Evolutionary conservation across 2,888 invertebrate genomes (phyloP).

Genomic region (Acronicta leporina): DNA sequence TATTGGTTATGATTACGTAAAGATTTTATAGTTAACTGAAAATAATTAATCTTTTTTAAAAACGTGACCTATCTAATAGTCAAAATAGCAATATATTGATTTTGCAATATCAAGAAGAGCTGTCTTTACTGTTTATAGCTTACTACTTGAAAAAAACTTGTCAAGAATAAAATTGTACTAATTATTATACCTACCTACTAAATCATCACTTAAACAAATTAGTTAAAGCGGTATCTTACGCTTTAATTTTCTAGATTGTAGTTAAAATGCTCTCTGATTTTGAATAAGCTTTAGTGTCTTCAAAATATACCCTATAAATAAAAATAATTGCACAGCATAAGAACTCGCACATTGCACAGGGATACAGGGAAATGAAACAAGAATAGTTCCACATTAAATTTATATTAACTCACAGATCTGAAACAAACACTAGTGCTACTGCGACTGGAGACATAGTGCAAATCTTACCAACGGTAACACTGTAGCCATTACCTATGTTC

Average conservation of each 20-base stretch:
- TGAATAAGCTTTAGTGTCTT: neutral
- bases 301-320: conserved; percentile 1
- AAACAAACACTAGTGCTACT: conserved; percentile 76
- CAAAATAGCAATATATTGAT: neutral
- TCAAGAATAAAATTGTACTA: no score
- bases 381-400: conserved; percentile 85
- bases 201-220: no score
- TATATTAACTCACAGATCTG: conserved; percentile 87
- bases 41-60: no score
- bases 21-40: neutral
- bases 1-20: no score
- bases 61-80: no score
- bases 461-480: conserved; percentile 34
- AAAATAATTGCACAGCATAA: conserved; percentile 40
- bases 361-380: conserved; percentile 80
- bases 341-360: conserved; percentile 69
- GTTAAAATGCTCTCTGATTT: no score
- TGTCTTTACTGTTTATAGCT: no score
- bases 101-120: neutral
- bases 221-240: no score
- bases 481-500: conserved; percentile 40
- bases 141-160: no score
- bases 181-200: no score
- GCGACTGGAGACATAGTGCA: conserved; percentile 55
- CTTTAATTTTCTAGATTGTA: no score